phyloP scores from a whole-genome alignment of 2,113 vertebrate species.

The Cervus canadensis region DNA sequence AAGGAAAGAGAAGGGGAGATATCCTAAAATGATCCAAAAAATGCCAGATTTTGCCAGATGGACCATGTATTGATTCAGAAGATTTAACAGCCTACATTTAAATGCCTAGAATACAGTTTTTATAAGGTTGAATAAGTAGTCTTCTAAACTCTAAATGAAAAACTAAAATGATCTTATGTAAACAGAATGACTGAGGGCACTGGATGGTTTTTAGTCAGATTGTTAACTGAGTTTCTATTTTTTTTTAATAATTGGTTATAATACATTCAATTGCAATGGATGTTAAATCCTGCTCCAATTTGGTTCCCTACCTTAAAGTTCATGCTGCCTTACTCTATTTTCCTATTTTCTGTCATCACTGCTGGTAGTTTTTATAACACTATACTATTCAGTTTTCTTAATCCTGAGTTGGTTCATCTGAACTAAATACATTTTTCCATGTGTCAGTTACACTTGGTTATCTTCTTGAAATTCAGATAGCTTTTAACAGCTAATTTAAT shows the following conservation, averaged over 20 bases:
- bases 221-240: conserved; percentile 76
- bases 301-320: conserved; percentile 26
- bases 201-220: conserved; percentile 75
- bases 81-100: conserved; percentile 72
- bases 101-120: conserved; percentile 71
- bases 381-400: not conserved
- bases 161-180: conserved; percentile 73
- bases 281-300: conserved; percentile 50
- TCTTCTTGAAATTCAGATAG: not conserved
- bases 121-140: conserved; percentile 76
- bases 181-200: conserved; percentile 71
- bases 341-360: not conserved
- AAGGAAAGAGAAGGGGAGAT: not conserved
- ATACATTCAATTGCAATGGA: conserved; percentile 17
- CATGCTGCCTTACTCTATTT: not conserved
- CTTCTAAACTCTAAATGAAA: conserved; percentile 69
- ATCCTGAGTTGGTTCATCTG: not conserved
- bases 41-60: conserved; percentile 1
- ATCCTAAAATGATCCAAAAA: conserved; percentile 48
- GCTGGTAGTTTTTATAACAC: not conserved
- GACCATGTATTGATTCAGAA: conserved; percentile 42
- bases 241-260: conserved; percentile 66
- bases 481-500: not conserved
- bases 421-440: not conserved
- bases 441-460: not conserved